A percentile compares a stretch with the other conserved stretches of the same genome.
phyloP scores from a whole-genome alignment of 2,113 vertebrate species.

The Lethenteron camtschaticum region DNA sequence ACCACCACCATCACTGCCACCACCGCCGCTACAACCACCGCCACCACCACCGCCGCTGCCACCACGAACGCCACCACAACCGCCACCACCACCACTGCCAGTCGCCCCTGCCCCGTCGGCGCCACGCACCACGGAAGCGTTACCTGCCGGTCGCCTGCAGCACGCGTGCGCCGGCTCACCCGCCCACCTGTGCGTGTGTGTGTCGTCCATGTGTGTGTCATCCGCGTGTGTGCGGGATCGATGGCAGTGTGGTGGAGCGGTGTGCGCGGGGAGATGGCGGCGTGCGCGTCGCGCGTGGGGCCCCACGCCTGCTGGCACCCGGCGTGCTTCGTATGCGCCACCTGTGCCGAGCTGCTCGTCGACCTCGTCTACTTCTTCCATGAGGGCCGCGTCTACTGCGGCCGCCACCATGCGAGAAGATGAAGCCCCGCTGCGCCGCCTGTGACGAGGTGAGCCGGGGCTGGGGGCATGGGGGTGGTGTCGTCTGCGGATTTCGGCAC shows the following conservation, averaged over 20 bases:
- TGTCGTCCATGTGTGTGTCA: background rate
- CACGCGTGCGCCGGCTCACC: no score
- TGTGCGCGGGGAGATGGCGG: slow-evolving; percentile 76
- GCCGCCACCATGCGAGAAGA: slow-evolving; percentile 71
- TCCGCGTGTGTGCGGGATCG: background rate
- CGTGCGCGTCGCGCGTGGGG: slow-evolving; percentile 67
- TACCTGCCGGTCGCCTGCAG: no score
- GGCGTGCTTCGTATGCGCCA: slow-evolving; percentile 73
- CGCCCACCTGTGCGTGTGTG: background rate
- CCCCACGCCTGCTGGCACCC: slow-evolving; percentile 86
- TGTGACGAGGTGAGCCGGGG: slow-evolving; percentile 53
- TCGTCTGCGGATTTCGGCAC: no score
- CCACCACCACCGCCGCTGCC: no score
- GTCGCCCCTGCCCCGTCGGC: no score
- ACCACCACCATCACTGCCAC: no score
- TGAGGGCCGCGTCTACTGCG: slow-evolving; percentile 91
- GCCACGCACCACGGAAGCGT: no score
- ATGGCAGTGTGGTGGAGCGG: slow-evolving; percentile 56
- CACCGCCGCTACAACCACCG: no score
- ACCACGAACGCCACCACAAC: no score
- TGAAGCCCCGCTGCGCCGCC: slow-evolving; percentile 77
- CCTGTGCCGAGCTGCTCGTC: slow-evolving; percentile 72
- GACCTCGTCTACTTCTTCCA: slow-evolving; percentile 97
- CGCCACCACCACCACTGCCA: no score
- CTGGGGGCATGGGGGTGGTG: no score